Conservation (phyloP, 2,113 vertebrate species). For the Dissostichus mawsoni region DNA sequence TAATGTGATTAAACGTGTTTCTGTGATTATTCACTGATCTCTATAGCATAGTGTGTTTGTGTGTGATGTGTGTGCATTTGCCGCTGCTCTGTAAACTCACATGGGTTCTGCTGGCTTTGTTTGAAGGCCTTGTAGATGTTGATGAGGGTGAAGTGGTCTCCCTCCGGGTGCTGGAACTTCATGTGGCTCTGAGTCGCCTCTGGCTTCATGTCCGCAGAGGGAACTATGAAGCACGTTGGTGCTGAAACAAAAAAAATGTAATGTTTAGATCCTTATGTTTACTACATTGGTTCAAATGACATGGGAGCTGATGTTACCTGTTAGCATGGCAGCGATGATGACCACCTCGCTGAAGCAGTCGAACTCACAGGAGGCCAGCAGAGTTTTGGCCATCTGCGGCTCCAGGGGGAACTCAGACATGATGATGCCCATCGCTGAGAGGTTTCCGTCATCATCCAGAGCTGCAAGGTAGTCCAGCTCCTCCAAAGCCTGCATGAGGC, state of each 20-base stretch:
- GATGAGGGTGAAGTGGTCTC: constrained; percentile 92
- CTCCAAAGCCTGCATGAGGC: constrained; percentile 93
- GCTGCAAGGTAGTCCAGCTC: constrained; percentile 93
- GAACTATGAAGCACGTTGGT: constrained; percentile 85
- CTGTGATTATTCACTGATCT: background rate
- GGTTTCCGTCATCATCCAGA: constrained; percentile 91
- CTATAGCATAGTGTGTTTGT: background rate
- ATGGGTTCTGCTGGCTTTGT: constrained; percentile 74
- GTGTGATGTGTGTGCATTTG: background rate
- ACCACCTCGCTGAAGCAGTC: constrained; percentile 93
- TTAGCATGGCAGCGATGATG: constrained; percentile 91
- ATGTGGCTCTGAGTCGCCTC: constrained; percentile 81
- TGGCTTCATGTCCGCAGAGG: constrained; percentile 82
- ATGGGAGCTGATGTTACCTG: constrained; percentile 82
- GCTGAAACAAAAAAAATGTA: constrained; percentile 70
- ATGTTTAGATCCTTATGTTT: background rate
- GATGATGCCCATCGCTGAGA: constrained; percentile 94
- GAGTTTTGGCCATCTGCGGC: constrained; percentile 91
- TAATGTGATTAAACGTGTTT: background rate
- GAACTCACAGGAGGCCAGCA: constrained; percentile 93
- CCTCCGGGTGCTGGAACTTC: constrained; percentile 89
- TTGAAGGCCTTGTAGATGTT: constrained; percentile 91
- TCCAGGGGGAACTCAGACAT: constrained; percentile 94
- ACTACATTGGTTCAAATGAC: background rate
- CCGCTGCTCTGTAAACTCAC: constrained; percentile 58